Evolutionary conservation across 2,888 invertebrate genomes (phyloP).

Genomic region (Chrysopilus asiliformis): DNA sequence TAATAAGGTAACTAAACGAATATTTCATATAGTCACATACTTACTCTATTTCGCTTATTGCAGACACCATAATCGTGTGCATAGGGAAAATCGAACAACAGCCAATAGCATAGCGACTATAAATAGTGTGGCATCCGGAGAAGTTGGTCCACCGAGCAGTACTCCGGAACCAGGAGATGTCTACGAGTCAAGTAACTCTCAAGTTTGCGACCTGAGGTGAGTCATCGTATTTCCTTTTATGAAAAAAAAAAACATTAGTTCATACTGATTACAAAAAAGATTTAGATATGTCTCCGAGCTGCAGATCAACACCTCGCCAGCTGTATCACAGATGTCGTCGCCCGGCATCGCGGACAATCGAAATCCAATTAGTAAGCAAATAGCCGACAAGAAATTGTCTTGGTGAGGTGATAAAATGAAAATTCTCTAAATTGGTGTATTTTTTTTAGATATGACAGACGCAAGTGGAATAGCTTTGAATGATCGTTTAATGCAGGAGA

Average conservation of each 20-base stretch:
- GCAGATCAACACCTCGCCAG: slow-evolving; percentile 19
- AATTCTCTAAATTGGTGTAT: too few species aligned
- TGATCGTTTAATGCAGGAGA: slow-evolving; percentile 19
- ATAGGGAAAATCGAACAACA: slow-evolving; percentile 47
- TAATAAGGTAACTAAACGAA: slow-evolving; percentile 42
- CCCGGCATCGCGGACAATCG: slow-evolving; percentile 15
- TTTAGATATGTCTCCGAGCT: slow-evolving; percentile 20
- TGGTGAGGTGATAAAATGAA: too few species aligned
- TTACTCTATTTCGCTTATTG: slow-evolving; percentile 3
- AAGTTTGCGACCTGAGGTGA: slow-evolving; percentile 23
- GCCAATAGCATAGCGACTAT: slow-evolving; percentile 42
- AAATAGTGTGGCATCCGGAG: slow-evolving; percentile 37
- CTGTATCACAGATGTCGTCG: slow-evolving; percentile 20
- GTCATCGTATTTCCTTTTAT: slow-evolving; percentile 1
- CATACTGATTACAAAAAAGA: too few species aligned
- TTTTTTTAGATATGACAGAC: slow-evolving; percentile 17
- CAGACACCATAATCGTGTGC: slow-evolving; percentile 61
- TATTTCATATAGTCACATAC: neutral
- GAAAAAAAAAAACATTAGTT: slow-evolving; percentile 2
- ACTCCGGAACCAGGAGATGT: slow-evolving; percentile 20
- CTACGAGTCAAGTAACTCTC: slow-evolving; percentile 20
- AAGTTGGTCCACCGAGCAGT: slow-evolving; percentile 16
- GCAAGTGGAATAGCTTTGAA: slow-evolving; percentile 16
- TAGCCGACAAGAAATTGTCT: too few species aligned
- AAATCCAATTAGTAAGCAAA: slow-evolving; percentile 16